Base-by-base conservation (phyloP, 1,140 invertebrate genomes). In the Aethina tumida region DNA sequence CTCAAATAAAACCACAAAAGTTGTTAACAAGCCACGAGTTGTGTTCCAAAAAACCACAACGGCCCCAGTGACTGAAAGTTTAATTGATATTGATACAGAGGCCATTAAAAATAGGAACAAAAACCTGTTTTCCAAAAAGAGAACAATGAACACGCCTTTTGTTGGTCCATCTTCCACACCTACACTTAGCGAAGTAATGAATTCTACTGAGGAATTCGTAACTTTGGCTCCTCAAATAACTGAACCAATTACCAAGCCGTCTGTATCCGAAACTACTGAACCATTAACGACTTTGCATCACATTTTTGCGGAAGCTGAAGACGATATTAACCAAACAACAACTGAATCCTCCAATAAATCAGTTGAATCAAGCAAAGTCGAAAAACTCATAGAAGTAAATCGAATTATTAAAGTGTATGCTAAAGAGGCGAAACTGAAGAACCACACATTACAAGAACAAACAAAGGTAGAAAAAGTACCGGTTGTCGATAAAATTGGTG, bases 331-430 rank as follows among this genome's bases (percentile, higher is more conserved):
- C 35, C 18, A 40, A 25, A 35, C 39, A 7, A 52, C 49, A 7
- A 50, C 40, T 1, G 34, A 41, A 24, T 20, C 29, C 9, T 28
- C 26, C 16, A 21, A 22, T 27, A 41, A 30, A n/a, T 22, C 22
- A 9, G 27, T 26, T n/a, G 34, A 27, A 19, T 20, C 25, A 9
- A 24, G 29, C 35, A 56, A 55, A 62, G 49, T 44, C 31, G 65
- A 77, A 47, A 74, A 74, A 58, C 49, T 78, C 6, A 73, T 77
- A 43, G 74, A 75, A 47, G 66, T 79, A 4, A 78, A 74, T 54
- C 67, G 76, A 56, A 68, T 77, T 39, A 71, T 76, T 2, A 73
- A 79, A 61, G 69, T 78, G 9, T 69, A 71, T 22, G 71, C 71
- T 0, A 74, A 76, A 56, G 62, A 70, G 52, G 49, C 24, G 6